Percentiles rank a stretch among this genome's conserved stretches.
Conservation (phyloP, 2,113 vertebrate genomes). For the Ceuthmochares aereus region DNA sequence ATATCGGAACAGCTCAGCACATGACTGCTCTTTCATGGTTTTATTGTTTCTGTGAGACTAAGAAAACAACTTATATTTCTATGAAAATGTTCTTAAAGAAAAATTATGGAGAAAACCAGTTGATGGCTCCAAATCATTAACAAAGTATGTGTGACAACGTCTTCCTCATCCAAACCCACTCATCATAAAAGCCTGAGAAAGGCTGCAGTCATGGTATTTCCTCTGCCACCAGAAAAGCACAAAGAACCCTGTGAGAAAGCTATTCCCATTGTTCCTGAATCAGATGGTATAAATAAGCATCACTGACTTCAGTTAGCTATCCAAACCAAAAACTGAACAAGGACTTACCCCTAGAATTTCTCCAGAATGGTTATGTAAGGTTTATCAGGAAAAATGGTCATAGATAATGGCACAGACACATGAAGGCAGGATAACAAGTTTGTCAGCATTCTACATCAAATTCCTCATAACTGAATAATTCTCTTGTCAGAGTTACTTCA, state of each 20-base stretch:
- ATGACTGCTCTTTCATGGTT: not conserved
- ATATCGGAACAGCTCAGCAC: not conserved
- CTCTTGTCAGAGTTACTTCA: not conserved
- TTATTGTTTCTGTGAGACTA: not conserved
- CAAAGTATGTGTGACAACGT: not conserved
- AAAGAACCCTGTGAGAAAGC: conserved; percentile 18
- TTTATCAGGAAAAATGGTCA: not conserved
- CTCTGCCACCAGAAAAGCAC: not conserved
- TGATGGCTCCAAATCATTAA: conserved; percentile 31
- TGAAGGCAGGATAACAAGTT: not conserved
- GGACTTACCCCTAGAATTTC: not conserved
- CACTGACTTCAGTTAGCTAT: not conserved
- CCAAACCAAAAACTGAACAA: not conserved
- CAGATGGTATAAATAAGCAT: not conserved
- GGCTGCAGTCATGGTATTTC: not conserved
- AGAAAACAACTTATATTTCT: not conserved
- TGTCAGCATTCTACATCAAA: not conserved
- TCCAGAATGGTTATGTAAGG: not conserved
- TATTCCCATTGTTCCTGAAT: not conserved
- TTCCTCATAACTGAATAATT: not conserved
- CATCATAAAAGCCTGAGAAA: not conserved
- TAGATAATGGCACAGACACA: not conserved
- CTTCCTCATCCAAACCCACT: not conserved
- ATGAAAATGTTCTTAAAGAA: not conserved
- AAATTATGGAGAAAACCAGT: not conserved